A percentile compares a stretch with the other conserved stretches of the same genome.
phyloP scores from a whole-genome alignment of 2,113 vertebrate genomes.

The Lamprologus sp. region DNA sequence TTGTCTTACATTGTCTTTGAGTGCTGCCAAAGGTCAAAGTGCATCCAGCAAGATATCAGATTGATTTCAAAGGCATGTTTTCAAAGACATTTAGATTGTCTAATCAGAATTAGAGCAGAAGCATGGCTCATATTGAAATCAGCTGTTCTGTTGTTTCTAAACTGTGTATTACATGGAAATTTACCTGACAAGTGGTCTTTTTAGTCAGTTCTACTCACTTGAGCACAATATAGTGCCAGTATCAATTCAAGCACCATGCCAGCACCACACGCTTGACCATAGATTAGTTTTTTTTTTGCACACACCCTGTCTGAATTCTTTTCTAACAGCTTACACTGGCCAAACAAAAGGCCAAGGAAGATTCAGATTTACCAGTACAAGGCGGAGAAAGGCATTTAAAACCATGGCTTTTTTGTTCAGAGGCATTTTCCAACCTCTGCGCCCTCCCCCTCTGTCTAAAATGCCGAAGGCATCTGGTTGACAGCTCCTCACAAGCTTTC shows the following conservation, averaged over 20 bases:
- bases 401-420: conserved; percentile 53
- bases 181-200: not conserved
- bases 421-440: conserved; percentile 57
- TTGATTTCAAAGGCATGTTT: conserved; percentile 31
- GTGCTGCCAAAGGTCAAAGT: conserved; percentile 20
- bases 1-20: not conserved
- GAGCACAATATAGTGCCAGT: not conserved
- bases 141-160: not conserved
- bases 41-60: conserved; percentile 12
- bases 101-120: not conserved
- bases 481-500: conserved; percentile 51
- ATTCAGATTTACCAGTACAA: conserved; percentile 19
- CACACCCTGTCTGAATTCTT: conserved; percentile 23
- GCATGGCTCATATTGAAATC: not conserved
- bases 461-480: conserved; percentile 54
- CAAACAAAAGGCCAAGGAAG: conserved; percentile 46
- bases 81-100: not conserved
- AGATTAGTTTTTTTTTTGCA: not conserved
- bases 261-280: not conserved
- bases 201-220: not conserved
- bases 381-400: conserved; percentile 43
- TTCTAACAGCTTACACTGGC: not conserved
- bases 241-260: not conserved
- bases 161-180: not conserved
- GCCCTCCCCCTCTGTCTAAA: conserved; percentile 51